Evolutionary conservation across 2,797 vertebrate genomes (phyloP).

Genomic region (Epinephelus coioides): DNA sequence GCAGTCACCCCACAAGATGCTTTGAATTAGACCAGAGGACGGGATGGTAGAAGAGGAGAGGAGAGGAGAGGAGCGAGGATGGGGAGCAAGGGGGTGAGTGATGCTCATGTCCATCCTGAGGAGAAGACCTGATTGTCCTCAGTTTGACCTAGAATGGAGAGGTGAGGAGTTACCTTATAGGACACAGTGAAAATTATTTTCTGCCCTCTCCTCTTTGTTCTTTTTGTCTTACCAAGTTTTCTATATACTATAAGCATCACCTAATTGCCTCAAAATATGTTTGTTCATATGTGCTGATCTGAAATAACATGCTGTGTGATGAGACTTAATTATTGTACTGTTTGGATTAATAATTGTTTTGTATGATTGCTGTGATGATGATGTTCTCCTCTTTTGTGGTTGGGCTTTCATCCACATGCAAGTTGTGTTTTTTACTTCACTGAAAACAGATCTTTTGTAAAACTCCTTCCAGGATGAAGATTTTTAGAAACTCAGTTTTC

Average conservation of each 20-base stretch:
- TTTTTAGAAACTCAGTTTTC: no score
- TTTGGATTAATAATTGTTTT: background rate
- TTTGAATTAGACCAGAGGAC: conserved; percentile 88
- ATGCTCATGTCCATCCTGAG: conserved; percentile 52
- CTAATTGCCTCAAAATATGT: background rate
- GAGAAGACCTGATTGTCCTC: conserved; percentile 54
- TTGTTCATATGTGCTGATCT: background rate
- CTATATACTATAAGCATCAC: background rate
- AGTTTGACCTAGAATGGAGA: conserved; percentile 39
- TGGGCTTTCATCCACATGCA: no score
- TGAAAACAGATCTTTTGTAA: no score
- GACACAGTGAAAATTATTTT: background rate
- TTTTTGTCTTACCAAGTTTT: background rate
- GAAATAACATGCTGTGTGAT: conserved; percentile 4
- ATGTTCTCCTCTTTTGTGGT: conserved; percentile 46
- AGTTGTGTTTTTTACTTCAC: no score
- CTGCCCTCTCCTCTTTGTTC: background rate
- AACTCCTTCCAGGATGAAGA: no score
- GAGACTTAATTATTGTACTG: conserved; percentile 18
- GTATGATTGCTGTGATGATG: conserved; percentile 16
- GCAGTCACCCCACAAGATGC: conserved; percentile 90
- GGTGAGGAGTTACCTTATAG: background rate
- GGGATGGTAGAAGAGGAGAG: conserved; percentile 38
- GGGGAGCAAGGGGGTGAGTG: conserved; percentile 33
- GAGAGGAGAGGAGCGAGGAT: background rate